A percentile compares a stretch with the other conserved stretches of the same genome.
Conservation (phyloP, 2,113 vertebrate species). For the Ammospiza caudacuta region DNA sequence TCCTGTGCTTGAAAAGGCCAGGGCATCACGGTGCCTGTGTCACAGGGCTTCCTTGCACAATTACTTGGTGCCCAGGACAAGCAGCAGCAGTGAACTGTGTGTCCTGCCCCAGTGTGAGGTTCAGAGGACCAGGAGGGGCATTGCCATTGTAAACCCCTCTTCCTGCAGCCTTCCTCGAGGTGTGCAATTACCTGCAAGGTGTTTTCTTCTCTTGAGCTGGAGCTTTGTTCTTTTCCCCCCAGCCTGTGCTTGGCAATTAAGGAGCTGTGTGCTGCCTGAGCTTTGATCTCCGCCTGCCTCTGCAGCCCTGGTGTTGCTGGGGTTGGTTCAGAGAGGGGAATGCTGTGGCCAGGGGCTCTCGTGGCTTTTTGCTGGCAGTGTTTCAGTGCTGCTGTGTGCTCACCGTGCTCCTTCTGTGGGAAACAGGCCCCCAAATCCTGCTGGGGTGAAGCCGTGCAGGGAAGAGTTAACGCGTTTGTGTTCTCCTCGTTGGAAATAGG, state of each 20-base stretch:
- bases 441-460: not conserved
- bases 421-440: not conserved
- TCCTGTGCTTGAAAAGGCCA: constrained; percentile 36
- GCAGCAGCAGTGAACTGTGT: not conserved
- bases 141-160: not conserved
- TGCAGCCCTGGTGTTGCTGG: not conserved
- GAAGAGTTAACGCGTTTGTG: not conserved
- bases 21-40: not conserved
- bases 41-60: not conserved
- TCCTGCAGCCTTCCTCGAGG: not conserved
- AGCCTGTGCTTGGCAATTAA: not conserved
- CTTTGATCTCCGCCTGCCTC: not conserved
- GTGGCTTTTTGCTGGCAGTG: not conserved
- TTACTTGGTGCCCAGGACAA: constrained; percentile 20
- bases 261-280: rapidly evolving
- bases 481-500: constrained; percentile 35
- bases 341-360: not conserved
- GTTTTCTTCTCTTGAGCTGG: not conserved
- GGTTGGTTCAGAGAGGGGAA: not conserved
- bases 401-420: not conserved
- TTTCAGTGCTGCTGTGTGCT: not conserved
- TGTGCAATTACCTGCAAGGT: not conserved
- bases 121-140: not conserved
- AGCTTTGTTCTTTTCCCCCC: not conserved
- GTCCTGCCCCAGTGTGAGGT: not conserved